Percentiles rank a stretch among this genome's conserved stretches.
phyloP scores from a whole-genome alignment of 2,113 vertebrate genomes.

The Kryptolebias marmoratus region DNA sequence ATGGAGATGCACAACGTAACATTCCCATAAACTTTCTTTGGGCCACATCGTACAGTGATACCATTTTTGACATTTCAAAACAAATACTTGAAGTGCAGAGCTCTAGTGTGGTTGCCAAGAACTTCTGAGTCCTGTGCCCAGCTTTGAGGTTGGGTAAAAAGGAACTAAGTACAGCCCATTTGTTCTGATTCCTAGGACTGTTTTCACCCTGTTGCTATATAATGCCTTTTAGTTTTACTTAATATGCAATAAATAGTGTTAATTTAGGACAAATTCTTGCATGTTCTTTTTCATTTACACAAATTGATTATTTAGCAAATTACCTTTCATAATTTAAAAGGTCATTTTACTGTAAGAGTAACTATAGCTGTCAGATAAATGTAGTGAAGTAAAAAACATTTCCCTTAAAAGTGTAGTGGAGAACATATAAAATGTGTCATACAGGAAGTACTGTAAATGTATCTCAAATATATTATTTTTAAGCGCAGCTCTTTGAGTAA shows the following conservation, averaged over 20 bases:
- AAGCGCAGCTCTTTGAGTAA: too few relatives aligned
- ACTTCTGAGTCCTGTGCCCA: constrained; percentile 42
- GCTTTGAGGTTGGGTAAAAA: constrained; percentile 32
- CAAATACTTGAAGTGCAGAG: constrained; percentile 43
- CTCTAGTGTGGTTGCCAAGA: constrained; percentile 45
- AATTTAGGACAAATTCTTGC: background rate
- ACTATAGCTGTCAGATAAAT: too few relatives aligned
- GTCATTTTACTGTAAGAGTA: too few relatives aligned
- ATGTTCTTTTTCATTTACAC: background rate
- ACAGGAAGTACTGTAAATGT: too few relatives aligned
- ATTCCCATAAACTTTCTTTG: constrained; percentile 37
- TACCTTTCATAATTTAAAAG: too few relatives aligned
- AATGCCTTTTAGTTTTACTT: constrained; percentile 16
- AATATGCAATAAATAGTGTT: background rate
- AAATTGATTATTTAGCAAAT: background rate
- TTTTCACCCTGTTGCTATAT: constrained; percentile 34
- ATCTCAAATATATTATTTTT: too few relatives aligned
- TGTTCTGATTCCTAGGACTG: constrained; percentile 53
- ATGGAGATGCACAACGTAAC: constrained; percentile 33
- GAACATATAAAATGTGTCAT: too few relatives aligned
- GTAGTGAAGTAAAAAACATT: too few relatives aligned
- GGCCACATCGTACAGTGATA: constrained; percentile 45
- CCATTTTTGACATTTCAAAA: constrained; percentile 59
- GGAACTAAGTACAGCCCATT: constrained; percentile 30
- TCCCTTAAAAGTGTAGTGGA: too few relatives aligned